Evolutionary conservation across 2,113 vertebrate genomes (phyloP), one percentile per base, ranked within the genome.

Genomic region (Catharus minimus): DNA sequence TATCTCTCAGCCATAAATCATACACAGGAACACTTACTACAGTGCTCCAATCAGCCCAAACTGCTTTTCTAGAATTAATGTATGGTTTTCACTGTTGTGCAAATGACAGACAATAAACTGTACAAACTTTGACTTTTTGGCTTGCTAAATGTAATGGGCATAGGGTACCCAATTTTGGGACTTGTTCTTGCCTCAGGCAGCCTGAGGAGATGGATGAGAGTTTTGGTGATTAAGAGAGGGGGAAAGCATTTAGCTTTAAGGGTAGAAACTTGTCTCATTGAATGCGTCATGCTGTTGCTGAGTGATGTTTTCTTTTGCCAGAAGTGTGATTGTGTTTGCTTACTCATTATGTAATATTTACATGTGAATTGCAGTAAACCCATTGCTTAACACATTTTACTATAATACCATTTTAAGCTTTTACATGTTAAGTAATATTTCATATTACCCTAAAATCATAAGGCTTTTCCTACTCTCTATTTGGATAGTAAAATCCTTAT

Each of bases 261-360:
- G n/a, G 64, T 69, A 87, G 85, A 72, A 91, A 73, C 66, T 82
- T 86, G 18, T 67, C 64, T 87, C 7, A 9, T 39, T 44, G 75
- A 64, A 80, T 92, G 75, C 46, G 7, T 92, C 84, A 69, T 73
- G 46, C 84, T 78, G 77, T 88, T 94, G 76, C 80, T 92, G 91
- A 69, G 77, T 60, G 50, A 68, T 84, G 60, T 89, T 79, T 82
- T 36, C 39, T 82, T 86, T 86, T 89, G 71, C 79, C 72, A 77
- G 22, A 66, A 89, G 27, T 44, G n/a, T 94, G 82, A 44, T 92
- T 53, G 6, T 81, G 85, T 85, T 89, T 91, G 64, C 55, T 85
- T 91, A 10, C 17, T 69, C 43, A 55, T 89, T 89, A 87, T 82
- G 36, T 87, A 89, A 89, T 87, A 47, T n/a, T 80, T 47, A 61